Evolutionary conservation across 2,888 invertebrate species (phyloP), one percentile per base, ranked within the genome.

Genomic region (Hybos culiciformis): DNA sequence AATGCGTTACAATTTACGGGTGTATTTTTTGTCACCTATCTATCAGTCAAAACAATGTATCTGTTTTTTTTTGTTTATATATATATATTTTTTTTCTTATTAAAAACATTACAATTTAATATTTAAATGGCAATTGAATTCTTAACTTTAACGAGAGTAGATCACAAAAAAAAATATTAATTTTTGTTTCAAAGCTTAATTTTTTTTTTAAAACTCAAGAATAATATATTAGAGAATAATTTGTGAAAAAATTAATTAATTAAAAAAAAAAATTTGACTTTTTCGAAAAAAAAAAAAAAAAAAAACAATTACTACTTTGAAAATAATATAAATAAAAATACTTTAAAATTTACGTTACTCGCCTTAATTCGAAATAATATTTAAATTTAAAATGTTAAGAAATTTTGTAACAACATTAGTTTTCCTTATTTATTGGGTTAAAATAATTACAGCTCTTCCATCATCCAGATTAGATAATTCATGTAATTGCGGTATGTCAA

Each of bases 121-220:
- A n/a, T 5, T 29, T 29, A 50, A 51, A 51, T 46, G 51, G 46
- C 51, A 51, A 51, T 51, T 48, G 49, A 46, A 46, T 46, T 51
- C 50, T 49, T 46, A 48, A 46, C 46, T 50, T 51, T 47, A 45
- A 45, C 46, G 50, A 51, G 51, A 50, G 49, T n/a, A 29, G 29
- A 29, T 29, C 29, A 29, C 12, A n/a, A n/a, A n/a, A n/a, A n/a
- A n/a, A n/a, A n/a, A n/a, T n/a, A 29, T 5, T 29, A 29, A 29
- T 29, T n/a, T 26, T 26, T 26, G 4, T 29, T n/a, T n/a, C n/a
- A n/a, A n/a, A n/a, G n/a, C n/a, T n/a, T n/a, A n/a, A n/a, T n/a
- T n/a, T n/a, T n/a, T n/a, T n/a, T n/a, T n/a, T n/a, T n/a, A n/a
- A n/a, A n/a, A n/a, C n/a, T n/a, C n/a, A n/a, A n/a, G n/a, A n/a